Percentiles rank a stretch among this genome's conserved stretches.
phyloP scores from a whole-genome alignment of 2,888 invertebrate species.

The Rhagium mordax region DNA sequence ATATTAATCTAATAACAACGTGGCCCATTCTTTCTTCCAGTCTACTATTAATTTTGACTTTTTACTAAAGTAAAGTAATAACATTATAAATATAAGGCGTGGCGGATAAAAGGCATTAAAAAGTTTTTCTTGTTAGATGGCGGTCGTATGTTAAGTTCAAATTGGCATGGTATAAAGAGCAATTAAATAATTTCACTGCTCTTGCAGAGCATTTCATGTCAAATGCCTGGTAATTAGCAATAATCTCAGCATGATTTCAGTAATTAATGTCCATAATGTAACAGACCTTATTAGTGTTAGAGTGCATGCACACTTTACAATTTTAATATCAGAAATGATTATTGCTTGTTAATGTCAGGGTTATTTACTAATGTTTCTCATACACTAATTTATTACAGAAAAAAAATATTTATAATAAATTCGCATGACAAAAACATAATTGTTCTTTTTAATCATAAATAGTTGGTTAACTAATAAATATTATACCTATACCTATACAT shows the following conservation, averaged over 20 bases:
- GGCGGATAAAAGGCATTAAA: background rate
- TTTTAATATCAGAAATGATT: background rate
- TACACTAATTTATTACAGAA: no score
- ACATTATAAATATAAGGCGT: background rate
- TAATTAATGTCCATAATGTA: conserved; percentile 17
- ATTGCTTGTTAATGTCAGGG: background rate
- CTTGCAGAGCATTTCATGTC: conserved; percentile 18
- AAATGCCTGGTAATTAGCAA: conserved; percentile 20
- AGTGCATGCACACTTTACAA: background rate
- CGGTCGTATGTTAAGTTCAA: background rate
- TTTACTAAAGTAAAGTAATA: background rate
- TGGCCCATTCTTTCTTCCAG: background rate
- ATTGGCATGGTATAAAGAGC: background rate
- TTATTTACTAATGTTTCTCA: no score
- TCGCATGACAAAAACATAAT: no score
- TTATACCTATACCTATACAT: no score
- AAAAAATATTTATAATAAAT: no score
- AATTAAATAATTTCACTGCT: conserved; percentile 16
- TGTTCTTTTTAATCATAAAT: no score
- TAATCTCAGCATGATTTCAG: conserved; percentile 5
- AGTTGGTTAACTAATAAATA: no score
- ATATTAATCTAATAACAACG: background rate
- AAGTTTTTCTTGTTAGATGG: background rate
- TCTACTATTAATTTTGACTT: background rate
- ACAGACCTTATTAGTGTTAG: conserved; percentile 15